Base-by-base conservation (phyloP, 1,140 invertebrate genomes). In the Homarus americanus region DNA sequence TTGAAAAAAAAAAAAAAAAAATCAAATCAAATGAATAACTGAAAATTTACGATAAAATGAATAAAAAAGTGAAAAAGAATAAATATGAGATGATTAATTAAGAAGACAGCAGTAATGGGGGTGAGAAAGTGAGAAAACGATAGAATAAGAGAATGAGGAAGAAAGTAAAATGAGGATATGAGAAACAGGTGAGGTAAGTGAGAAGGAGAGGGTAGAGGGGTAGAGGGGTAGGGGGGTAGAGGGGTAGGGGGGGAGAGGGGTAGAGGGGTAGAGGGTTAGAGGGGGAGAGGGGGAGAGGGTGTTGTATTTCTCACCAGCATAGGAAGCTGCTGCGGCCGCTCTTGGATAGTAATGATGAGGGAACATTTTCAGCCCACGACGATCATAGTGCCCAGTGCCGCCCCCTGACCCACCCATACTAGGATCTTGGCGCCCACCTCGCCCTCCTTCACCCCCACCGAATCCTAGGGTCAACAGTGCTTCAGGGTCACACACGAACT, bases 401-500 rank as follows among this genome's bases (percentile, higher is more conserved):
- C 40, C 63, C 0, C 80, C 88, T 7, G 44, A 69, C 49, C 15
- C 88, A 17, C 88, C 88, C 80, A 73, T 75, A 28, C 34, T 20
- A 2, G 44, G 49, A 10, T 90, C 66, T 24, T 75, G 80, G 3
- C 88, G 66, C 80, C 88, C 88, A 7, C 88, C 79, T 10, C 88
- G 79, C 80, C 88, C 88, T n/a, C 88, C 66, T 9, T 90, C 88
- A 7, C 88, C 88, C 3, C 80, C 87, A 17, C 91, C 92, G 38
- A 92, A 82, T 12, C 92, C 92, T 53, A 92, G 86, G 78, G 92
- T 92, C 80, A 92, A n/a, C 40, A 98, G 95, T 0, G 97, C 97
- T 93, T 98, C 98, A 1, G 98, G 98, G 94, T 98, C 98, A 94
- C 98, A 99, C 0, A 99, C 98, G 94, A 99, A 99, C 94, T 98